Evolutionary conservation across 1,140 invertebrate species (phyloP).

Genomic region (Babylonia areolata): DNA sequence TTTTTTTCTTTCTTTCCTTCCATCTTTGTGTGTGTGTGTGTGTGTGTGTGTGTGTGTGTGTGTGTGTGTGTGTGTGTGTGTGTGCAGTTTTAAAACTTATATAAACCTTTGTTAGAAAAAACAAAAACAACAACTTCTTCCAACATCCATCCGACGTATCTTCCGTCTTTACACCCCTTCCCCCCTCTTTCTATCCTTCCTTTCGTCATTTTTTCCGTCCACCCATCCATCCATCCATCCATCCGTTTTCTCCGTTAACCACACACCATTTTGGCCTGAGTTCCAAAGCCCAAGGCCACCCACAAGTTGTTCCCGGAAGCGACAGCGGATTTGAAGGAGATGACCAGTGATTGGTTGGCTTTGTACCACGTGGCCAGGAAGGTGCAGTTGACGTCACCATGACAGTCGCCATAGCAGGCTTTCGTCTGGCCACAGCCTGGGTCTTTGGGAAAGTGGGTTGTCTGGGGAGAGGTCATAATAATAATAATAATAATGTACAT

Average conservation of each 20-base stretch:
- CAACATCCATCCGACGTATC: no score
- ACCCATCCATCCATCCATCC: no score
- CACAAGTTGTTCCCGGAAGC: background rate
- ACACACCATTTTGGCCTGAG: background rate
- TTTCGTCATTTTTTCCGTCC: no score
- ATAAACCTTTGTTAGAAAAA: no score
- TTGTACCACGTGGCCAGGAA: conserved; percentile 27
- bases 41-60: conserved; percentile 3
- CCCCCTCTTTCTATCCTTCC: no score
- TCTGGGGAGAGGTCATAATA: background rate
- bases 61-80: conserved; percentile 2
- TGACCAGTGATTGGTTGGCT: conserved; percentile 12
- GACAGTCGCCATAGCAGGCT: conserved; percentile 12
- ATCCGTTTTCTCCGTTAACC: background rate
- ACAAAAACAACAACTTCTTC: no score
- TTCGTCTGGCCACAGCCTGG: background rate
- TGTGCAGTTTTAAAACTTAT: no score
- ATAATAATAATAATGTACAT: no score
- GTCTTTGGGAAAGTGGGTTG: background rate
- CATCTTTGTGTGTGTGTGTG: no score
- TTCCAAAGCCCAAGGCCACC: background rate
- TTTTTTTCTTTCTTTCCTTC: no score
- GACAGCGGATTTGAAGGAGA: background rate
- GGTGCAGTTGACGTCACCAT: background rate
- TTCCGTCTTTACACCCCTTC: no score